Conservation (phyloP, 30 jellyfish, hydroid and myxozoan genomes). For the Aurelia coerulea region DNA sequence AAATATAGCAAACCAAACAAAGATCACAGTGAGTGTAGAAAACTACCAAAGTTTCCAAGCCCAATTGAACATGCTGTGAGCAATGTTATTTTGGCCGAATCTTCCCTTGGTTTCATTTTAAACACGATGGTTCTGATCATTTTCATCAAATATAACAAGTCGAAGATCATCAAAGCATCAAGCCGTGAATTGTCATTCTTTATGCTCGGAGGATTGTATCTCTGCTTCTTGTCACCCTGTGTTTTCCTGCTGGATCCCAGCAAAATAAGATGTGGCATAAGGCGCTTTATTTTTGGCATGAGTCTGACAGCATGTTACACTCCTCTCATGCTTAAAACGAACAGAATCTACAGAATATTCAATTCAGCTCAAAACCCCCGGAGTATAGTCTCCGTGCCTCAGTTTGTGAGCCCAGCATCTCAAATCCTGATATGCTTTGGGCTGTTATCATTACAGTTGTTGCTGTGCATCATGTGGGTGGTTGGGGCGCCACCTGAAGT, state of each 20-base stretch:
- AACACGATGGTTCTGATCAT: constrained; percentile 21
- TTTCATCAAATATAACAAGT: constrained; percentile 20
- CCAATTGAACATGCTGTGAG: background rate
- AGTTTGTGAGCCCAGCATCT: constrained; percentile 68
- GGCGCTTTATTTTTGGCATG: constrained; percentile 74
- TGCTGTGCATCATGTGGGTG: constrained; percentile 78
- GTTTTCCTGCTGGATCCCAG: constrained; percentile 50
- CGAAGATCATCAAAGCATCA: constrained; percentile 59
- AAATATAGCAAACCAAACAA: constrained; percentile 12
- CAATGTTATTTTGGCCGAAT: constrained; percentile 18
- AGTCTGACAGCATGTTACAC: constrained; percentile 81
- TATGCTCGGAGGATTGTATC: constrained; percentile 56
- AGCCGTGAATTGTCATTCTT: constrained; percentile 56
- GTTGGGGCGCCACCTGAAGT: constrained; percentile 66
- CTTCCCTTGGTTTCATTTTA: constrained; percentile 26
- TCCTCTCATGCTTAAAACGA: constrained; percentile 77
- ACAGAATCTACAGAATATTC: constrained; percentile 80
- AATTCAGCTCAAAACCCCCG: constrained; percentile 47
- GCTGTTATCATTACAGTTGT: constrained; percentile 64
- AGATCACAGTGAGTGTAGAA: constrained; percentile 1
- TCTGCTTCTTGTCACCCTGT: constrained; percentile 62
- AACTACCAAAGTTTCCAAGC: constrained; percentile 11
- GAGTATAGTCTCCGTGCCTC: constrained; percentile 35
- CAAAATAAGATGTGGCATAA: constrained; percentile 44
- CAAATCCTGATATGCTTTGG: constrained; percentile 75